Evolutionary conservation across 2,888 invertebrate species (phyloP).

Genomic region (Hirtodrosophila alboralis): DNA sequence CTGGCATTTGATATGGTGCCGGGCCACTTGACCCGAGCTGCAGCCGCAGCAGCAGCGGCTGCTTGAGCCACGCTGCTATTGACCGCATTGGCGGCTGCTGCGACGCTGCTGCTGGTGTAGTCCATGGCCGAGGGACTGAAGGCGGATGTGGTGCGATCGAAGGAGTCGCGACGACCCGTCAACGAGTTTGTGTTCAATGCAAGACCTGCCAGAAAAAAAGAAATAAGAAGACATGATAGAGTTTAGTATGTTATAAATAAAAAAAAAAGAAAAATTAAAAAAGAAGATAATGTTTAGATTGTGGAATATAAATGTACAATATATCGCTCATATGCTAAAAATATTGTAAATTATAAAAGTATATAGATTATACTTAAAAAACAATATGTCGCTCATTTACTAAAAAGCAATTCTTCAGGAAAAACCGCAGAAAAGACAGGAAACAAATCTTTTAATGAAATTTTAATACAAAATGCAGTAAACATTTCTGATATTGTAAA

Average conservation of each 20-base stretch:
- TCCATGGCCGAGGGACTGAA: constrained; percentile 91
- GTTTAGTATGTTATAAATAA: neutral
- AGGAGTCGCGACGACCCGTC: constrained; percentile 90
- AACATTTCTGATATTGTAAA: too few species aligned
- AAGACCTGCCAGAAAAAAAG: constrained; percentile 84
- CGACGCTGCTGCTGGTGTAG: constrained; percentile 84
- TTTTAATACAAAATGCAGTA: too few species aligned
- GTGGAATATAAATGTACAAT: too few species aligned
- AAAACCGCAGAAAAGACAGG: too few species aligned
- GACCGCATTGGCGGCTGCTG: constrained; percentile 82
- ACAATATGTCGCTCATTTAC: too few species aligned
- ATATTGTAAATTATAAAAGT: too few species aligned
- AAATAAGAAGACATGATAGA: neutral
- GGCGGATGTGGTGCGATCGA: constrained; percentile 90
- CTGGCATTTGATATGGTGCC: constrained; percentile 76
- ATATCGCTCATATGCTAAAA: too few species aligned
- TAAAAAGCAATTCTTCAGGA: too few species aligned
- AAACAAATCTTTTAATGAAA: too few species aligned
- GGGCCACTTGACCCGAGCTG: constrained; percentile 85
- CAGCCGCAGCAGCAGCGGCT: constrained; percentile 78
- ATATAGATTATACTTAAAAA: too few species aligned
- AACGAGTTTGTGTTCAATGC: constrained; percentile 87
- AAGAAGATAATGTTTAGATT: neutral
- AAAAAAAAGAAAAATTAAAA: neutral
- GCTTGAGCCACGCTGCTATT: constrained; percentile 82